phyloP scores from a whole-genome alignment of 1,140 invertebrate genomes.

The Brachystomella parvula region DNA sequence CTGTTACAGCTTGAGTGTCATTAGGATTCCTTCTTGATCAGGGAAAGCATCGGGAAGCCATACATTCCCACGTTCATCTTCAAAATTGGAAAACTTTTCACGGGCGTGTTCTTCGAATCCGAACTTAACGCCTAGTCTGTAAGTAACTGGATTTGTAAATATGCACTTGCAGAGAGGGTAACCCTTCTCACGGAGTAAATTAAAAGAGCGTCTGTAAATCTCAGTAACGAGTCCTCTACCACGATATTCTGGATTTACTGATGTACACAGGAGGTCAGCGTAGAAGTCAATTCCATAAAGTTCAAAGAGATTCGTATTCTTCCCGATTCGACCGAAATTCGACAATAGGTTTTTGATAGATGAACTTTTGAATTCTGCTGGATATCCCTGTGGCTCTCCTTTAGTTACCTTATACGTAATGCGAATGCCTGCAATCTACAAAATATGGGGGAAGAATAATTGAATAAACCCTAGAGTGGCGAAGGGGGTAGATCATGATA shows the following conservation, averaged over 20 bases:
- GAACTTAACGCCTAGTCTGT: constrained; percentile 13
- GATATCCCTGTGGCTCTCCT: neutral
- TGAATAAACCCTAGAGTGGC: neutral
- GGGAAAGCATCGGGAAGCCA: constrained; percentile 9
- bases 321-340: neutral
- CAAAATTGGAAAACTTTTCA: neutral
- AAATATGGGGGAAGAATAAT: constrained; percentile 4
- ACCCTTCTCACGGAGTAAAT: constrained; percentile 12
- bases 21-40: constrained; percentile 2
- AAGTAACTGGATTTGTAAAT: constrained; percentile 20
- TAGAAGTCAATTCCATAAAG: constrained; percentile 20
- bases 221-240: constrained; percentile 26
- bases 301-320: constrained; percentile 15
- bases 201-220: constrained; percentile 29
- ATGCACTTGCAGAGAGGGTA: constrained; percentile 11
- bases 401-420: constrained; percentile 1
- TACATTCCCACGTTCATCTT: constrained; percentile 12
- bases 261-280: constrained; percentile 23
- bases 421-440: constrained; percentile 20
- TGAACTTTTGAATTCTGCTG: neutral
- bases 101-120: constrained; percentile 20
- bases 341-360: neutral
- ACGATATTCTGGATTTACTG: constrained; percentile 23
- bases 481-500: no score
- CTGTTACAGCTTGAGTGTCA: constrained; percentile 17